Conservation (phyloP, 2,888 invertebrate species). For the Plutella xylostella region DNA sequence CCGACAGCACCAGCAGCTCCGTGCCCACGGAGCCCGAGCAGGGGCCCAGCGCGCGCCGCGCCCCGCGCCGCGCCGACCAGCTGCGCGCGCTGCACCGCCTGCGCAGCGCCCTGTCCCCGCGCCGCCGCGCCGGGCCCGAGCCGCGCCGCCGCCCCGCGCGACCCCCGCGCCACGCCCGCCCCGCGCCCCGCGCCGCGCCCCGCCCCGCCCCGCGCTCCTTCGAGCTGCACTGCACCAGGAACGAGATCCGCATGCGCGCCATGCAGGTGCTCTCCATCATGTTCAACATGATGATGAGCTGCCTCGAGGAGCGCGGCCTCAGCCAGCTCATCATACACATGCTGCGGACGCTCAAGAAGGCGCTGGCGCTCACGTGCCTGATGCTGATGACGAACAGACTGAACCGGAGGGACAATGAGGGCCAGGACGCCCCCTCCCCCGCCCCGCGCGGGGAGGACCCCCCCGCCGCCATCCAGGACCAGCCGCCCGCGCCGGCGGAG, state of each 20-base stretch:
- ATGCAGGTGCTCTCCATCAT: slow-evolving; percentile 63
- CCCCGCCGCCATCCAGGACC: not conserved
- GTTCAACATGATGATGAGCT: slow-evolving; percentile 68
- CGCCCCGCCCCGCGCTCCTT: slow-evolving; percentile 42
- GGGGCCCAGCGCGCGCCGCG: not conserved
- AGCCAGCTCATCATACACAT: slow-evolving; percentile 56
- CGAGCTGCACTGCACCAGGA: slow-evolving; percentile 53
- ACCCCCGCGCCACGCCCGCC: slow-evolving; percentile 23
- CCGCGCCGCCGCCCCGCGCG: not conserved
- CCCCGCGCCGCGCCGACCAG: not conserved
- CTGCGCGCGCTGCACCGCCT: not conserved
- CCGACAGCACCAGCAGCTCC: slow-evolving; percentile 3
- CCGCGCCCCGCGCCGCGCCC: slow-evolving; percentile 32
- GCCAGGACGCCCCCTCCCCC: not conserved
- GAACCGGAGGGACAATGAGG: slow-evolving; percentile 9
- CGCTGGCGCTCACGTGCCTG: slow-evolving; percentile 55
- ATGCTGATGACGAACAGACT: slow-evolving; percentile 57
- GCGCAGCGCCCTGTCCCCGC: not conserved
- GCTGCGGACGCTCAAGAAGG: slow-evolving; percentile 55
- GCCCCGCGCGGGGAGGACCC: not conserved
- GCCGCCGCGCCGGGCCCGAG: not conserved
- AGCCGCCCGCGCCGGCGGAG: not conserved
- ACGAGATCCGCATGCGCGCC: slow-evolving; percentile 61
- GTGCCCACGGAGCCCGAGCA: not conserved
- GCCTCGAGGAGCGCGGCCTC: slow-evolving; percentile 55